Evolutionary conservation across 2,797 vertebrate genomes (phyloP).

Genomic region (Mus spretus): DNA sequence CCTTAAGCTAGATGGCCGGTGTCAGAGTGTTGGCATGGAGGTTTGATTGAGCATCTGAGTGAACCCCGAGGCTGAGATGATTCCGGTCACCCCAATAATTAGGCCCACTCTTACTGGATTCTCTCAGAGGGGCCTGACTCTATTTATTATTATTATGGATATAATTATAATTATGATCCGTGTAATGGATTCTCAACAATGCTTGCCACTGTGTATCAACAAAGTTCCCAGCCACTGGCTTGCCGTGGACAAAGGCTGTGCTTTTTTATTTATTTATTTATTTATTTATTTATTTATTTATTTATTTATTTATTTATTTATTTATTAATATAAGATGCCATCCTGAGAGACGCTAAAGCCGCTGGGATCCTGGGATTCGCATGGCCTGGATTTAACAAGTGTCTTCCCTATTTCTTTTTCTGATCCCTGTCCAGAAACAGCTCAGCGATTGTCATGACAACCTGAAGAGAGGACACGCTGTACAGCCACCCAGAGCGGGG

Average conservation of each 20-base stretch:
- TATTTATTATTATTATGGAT: not conserved
- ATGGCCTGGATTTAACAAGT: slow-evolving; percentile 53
- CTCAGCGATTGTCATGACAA: slow-evolving; percentile 82
- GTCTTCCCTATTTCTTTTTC: not conserved
- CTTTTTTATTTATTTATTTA: not conserved
- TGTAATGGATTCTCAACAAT: not conserved
- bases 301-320: not conserved
- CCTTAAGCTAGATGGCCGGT: not conserved
- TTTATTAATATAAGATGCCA: not conserved
- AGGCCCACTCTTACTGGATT: not conserved
- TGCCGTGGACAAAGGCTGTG: not conserved
- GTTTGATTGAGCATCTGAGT: not conserved
- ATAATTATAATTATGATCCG: not conserved
- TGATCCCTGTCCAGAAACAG: slow-evolving; percentile 59
- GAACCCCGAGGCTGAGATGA: fast-evolving
- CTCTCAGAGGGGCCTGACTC: not conserved
- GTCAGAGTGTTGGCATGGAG: not conserved
- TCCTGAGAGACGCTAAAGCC: not conserved
- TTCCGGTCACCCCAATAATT: not conserved
- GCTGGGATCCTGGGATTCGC: not conserved
- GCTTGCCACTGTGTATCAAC: not conserved
- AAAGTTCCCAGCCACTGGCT: not conserved
- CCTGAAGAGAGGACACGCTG: slow-evolving; percentile 53
- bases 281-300: not conserved
- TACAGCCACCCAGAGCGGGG: not conserved